Base-by-base conservation (phyloP, 2,888 invertebrate species). In the Dynastes hyllus region DNA sequence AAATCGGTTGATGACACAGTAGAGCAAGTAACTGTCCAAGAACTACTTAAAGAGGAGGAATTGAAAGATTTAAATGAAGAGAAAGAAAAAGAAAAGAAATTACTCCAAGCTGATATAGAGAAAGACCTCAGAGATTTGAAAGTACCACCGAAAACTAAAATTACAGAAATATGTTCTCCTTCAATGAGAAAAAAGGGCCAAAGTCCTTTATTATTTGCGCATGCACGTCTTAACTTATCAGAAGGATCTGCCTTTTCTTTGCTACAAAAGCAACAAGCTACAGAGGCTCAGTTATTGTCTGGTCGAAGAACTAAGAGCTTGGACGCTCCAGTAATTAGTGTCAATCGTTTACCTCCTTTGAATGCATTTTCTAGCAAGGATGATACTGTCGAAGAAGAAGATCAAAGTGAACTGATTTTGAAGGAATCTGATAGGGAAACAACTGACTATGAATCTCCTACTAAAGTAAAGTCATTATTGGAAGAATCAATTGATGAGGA, bases 311-410 rank as follows among this genome's bases (percentile, higher is more conserved):
- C 96, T 0, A 96, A 96, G 88, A 96, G 96, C 79, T 90, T 96
- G 82, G 96, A 96, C 85, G 94, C 96, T 2, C 95, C 96, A 0
- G 94, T 96, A 29, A 95, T 96, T 85, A 94, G 95, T 27, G 89
- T 96, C 45, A 95, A 94, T 87, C 91, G 94, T 85, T 88, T 96
- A 61, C 96, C 96, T 16, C 94, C 95, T 6, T 93, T 95, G 88
- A 95, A 96, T 88, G 95, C 96, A 0, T 96, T 96, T 87, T 96
- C 96, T 1, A 95, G 96, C 32, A 96, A 96, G 89, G 96, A 96
- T 86, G 96, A 96, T 86, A 96, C 96, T 0, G 93, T 96, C 0
- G 96, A 94, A 83, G 93, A 93, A 84, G 92, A 92, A 79, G 94
- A 95, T 82, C 73, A 77, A 75, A 78, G 69, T 51, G 76, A 80